Percentiles rank a stretch among this genome's conserved stretches.
phyloP scores from a whole-genome alignment of 2,888 invertebrate species.

The Myopa tessellatipennis region DNA sequence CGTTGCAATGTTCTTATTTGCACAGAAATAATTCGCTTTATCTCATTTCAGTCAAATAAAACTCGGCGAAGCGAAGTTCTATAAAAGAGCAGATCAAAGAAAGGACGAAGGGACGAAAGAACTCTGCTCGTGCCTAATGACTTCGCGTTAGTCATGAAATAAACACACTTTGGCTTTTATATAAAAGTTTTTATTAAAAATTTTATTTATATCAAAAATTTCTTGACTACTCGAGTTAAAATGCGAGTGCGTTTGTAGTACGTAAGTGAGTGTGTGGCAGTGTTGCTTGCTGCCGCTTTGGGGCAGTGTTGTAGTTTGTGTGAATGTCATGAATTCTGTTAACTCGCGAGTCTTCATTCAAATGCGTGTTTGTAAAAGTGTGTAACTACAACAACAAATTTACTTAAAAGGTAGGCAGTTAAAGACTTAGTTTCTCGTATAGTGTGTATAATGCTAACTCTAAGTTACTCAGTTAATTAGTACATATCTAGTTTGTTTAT shows the following conservation, averaged over 20 bases:
- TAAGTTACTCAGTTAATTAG: neutral
- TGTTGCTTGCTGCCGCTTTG: neutral
- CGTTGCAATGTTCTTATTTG: constrained; percentile 22
- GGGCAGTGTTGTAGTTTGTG: constrained; percentile 21
- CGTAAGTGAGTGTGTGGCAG: neutral
- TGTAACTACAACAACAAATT: constrained; percentile 6
- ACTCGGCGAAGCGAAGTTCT: neutral
- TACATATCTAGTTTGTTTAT: neutral
- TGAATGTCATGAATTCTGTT: constrained; percentile 14
- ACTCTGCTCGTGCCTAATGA: neutral
- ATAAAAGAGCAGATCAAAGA: neutral
- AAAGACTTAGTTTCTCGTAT: neutral
- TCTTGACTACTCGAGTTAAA: neutral
- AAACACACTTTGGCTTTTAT: constrained; percentile 4
- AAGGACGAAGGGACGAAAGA: too few relatives aligned
- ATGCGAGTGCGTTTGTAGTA: neutral
- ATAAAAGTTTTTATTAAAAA: constrained; percentile 19
- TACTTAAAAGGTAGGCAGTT: neutral
- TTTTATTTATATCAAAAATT: constrained; percentile 2
- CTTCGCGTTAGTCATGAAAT: neutral
- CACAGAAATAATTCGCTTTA: constrained; percentile 27
- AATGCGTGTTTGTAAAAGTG: too few relatives aligned
- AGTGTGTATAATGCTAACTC: neutral
- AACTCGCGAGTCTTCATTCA: too few relatives aligned
- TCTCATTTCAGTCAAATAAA: neutral